Base-by-base conservation (phyloP, 2,888 invertebrate genomes). In the Drosophila histrio region DNA sequence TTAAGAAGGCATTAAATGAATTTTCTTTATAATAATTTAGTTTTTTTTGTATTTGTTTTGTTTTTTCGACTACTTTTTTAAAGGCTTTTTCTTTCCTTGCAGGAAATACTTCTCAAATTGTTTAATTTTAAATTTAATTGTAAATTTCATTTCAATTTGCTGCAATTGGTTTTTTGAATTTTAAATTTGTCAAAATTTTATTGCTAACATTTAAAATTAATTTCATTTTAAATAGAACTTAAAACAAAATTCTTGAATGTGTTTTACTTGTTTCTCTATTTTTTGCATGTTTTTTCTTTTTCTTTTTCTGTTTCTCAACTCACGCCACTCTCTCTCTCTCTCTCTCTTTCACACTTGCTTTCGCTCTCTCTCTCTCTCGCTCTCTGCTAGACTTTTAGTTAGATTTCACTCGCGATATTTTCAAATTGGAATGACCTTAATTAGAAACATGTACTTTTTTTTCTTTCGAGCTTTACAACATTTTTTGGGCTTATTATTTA, bases 61-160 rank as follows among this genome's bases (percentile, higher is more conserved):
- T 68, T 67, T 52, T 73, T 78, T 82, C 46, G 69, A 75, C 85
- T 82, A 82, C 63, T 86, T 81, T 89, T 86, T 81, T 89, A 89
- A 89, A 89, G 89, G 89, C 89, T 69, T 90, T 90, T 89, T 89
- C 89, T 89, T 90, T 89, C 89, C 89, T 90, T 90, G 58, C 59
- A 89, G 89, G 89, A 89, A 89, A 89, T 89, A 89, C 89, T 89
- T 88, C 44, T 86, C 84, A 89, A 82, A 82, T 81, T 61, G 70
- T 74, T 79, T 76, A 74, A 26, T 44, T 50, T 69, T 59, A 64
- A 41, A 64, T 50, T 59, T 39, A 41, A 28, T 59, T 44, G 28
- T 67, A 56, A 67, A 65, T 58, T 65, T 67, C 58, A 58, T 41
- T 59, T 68, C 57, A 30, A 30, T 60, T 71, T 75, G 60, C 54